Percentiles rank a stretch among this genome's conserved stretches.
These are phyloP conservation scores for Gymnorhina tibicen DNA, from an alignment of 2,113 vertebrate genomes.

Conservation along the genomic window DNA sequence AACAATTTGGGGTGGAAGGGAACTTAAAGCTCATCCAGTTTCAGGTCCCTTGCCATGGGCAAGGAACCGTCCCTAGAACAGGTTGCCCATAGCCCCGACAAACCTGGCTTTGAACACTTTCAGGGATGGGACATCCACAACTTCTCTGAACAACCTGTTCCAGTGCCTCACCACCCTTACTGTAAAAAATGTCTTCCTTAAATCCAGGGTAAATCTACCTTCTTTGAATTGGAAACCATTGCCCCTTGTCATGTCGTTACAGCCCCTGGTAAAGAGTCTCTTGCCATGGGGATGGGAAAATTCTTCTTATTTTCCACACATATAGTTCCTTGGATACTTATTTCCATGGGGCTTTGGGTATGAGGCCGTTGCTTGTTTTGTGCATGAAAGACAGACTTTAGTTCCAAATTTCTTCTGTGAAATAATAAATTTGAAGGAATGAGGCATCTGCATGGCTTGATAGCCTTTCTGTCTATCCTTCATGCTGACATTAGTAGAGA, in stretches of 20 bases:
- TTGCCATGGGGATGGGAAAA: background rate
- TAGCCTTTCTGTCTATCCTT: background rate
- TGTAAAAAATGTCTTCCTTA: background rate
- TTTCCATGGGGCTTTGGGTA: background rate
- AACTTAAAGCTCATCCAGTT: background rate
- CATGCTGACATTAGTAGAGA: background rate
- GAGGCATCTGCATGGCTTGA: background rate
- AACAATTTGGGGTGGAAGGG: background rate
- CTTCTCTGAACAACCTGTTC: background rate
- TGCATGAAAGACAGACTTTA: background rate
- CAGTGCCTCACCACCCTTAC: background rate
- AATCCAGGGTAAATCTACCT: background rate
- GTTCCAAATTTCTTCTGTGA: background rate
- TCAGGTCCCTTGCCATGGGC: accelerated
- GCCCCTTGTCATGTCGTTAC: background rate
- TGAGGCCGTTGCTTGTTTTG: background rate
- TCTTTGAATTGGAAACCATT: background rate
- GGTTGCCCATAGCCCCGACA: background rate
- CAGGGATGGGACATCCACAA: background rate
- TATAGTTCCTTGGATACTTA: background rate
- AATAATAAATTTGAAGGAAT: background rate
- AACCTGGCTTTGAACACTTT: background rate
- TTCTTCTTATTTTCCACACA: background rate
- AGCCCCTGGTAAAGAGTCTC: background rate
- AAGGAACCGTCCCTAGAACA: background rate